Evolutionary conservation across 2,888 invertebrate genomes (phyloP), one percentile per base, ranked within the genome.

Genomic region (Nysson spinosus): DNA sequence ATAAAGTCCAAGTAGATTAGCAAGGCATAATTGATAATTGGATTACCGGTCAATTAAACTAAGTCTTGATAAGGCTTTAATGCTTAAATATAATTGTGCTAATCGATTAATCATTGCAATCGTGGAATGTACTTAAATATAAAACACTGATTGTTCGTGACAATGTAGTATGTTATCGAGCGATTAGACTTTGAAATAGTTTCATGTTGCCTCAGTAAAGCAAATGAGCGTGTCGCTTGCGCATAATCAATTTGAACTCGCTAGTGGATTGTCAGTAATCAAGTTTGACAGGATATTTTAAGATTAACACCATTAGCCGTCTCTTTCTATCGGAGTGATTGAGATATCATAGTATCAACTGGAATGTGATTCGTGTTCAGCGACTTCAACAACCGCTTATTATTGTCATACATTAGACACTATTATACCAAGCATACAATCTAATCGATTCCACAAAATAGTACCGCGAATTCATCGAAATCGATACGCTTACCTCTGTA

Each of bases 281-380:
- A 52, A 39, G 46, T 55, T 55, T 35, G 39, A 22, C 60, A 28
- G 24, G 39, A 30, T 26, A 16, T 46, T 42, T 6, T 35, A 28
- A 19, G 19, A 26, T 44, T 24, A 14, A 40, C 26, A 9, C 20
- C 1, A 7, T 26, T 19, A 28, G 1, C 14, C n/a, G 9, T 22
- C 16, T 2, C 43, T 2, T 7, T 17, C 22, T 12, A 20, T 6
- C 12, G 3, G 12, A 37, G 16, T 20, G 28, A 17, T 7, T 12
- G 46, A 55, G 11, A 28, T 35, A 26, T 17, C 6, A 7, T 40
- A 46, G 16, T 17, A 35, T 28, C 11, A 14, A 30, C 11, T 11
- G 17, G 24, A 37, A 16, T 9, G 14, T n/a, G 16, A 24, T 11
- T 11, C 11, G 4, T n/a, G n/a, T 19, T 6, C 11, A 24, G 42